A percentile compares a stretch with the other conserved stretches of the same genome.
Evolutionary conservation across 1,140 invertebrate genomes (phyloP).

Genomic region (Plodia interpunctella): DNA sequence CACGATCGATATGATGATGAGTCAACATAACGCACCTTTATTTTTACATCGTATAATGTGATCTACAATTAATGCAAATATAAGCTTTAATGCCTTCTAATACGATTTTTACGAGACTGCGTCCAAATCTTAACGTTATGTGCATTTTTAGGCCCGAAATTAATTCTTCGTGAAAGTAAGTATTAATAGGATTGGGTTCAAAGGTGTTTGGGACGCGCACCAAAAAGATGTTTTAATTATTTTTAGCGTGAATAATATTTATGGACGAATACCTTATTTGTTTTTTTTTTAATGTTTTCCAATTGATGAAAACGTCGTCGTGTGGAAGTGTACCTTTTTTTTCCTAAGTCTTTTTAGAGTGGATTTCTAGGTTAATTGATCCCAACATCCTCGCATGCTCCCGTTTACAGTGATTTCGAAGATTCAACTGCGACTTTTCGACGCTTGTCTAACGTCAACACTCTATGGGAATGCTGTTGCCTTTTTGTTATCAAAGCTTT

Average conservation of each 20-base stretch:
- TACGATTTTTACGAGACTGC: slow-evolving; percentile 3
- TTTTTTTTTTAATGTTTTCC: no score
- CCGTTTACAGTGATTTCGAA: no score
- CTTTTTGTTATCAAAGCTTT: no score
- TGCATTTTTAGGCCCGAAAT: neutral
- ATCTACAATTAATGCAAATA: slow-evolving; percentile 6
- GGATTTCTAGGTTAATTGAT: no score
- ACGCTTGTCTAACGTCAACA: no score
- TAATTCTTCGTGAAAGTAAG: neutral
- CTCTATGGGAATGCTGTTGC: no score
- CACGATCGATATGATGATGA: no score
- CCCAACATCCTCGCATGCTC: no score
- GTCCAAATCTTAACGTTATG: neutral
- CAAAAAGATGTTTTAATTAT: slow-evolving; percentile 1
- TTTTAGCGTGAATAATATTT: neutral
- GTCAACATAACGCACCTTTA: neutral
- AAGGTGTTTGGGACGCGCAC: neutral
- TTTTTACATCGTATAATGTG: neutral
- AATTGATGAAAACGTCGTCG: no score
- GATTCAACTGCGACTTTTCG: no score
- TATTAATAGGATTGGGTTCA: neutral
- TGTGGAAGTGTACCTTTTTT: no score
- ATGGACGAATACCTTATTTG: neutral
- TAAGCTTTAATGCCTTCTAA: neutral
- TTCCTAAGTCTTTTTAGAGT: no score